These are phyloP conservation scores for Ardeotis arabs DNA, from an alignment of 2,113 vertebrate genomes.

Conservation along the genomic window DNA sequence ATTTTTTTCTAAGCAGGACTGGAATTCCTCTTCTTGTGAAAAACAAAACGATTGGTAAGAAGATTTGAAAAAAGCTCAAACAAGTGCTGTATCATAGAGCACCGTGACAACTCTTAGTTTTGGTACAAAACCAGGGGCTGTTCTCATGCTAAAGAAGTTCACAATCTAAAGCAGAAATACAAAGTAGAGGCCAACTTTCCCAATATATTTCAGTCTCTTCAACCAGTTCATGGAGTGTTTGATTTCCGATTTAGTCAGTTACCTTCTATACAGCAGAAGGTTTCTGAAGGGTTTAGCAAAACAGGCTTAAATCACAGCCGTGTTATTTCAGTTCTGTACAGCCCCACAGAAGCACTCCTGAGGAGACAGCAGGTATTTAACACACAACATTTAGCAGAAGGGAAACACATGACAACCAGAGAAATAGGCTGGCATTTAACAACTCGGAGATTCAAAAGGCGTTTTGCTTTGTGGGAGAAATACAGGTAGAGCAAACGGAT, in stretches of 20 bases:
- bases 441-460: not conserved
- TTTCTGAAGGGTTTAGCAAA: not conserved
- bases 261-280: not conserved
- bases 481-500: not conserved
- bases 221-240: not conserved
- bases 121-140: not conserved
- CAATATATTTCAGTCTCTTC: not conserved
- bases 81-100: accelerated
- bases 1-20: not conserved
- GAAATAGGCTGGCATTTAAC: not conserved
- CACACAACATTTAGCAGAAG: not conserved
- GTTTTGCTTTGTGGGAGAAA: not conserved
- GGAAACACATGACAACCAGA: not conserved
- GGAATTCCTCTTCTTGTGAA: not conserved
- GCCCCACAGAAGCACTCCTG: not conserved
- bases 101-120: not conserved
- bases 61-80: no score
- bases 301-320: not conserved
- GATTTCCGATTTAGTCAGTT: not conserved
- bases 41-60: not conserved
- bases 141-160: not conserved
- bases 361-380: not conserved
- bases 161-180: not conserved
- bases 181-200: not conserved
- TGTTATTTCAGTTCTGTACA: not conserved